Evolutionary conservation across 2,888 invertebrate species (phyloP).

Genomic region (Cephus pygmeus): DNA sequence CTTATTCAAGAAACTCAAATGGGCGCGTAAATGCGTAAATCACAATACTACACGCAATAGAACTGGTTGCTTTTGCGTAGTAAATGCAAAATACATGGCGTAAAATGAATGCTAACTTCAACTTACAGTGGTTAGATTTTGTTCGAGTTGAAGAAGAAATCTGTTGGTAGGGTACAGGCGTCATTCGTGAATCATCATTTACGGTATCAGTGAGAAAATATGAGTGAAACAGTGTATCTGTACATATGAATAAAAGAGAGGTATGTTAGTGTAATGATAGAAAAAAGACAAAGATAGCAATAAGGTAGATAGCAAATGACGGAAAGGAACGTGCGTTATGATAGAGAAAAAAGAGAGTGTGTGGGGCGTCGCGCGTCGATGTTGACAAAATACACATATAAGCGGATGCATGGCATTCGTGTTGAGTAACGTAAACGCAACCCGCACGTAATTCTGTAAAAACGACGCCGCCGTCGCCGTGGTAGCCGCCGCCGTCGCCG

Average conservation of each 20-base stretch:
- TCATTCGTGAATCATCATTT: neutral
- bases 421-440: slow-evolving; percentile 16
- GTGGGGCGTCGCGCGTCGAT: neutral
- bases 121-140: neutral
- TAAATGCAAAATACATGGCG: neutral
- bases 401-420: neutral
- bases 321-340: neutral
- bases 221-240: neutral
- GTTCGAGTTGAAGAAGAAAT: neutral
- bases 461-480: slow-evolving; percentile 2
- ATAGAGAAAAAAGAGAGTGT: neutral
- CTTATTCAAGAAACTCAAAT: neutral
- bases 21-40: neutral
- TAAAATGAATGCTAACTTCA: neutral
- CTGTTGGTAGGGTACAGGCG: neutral
- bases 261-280: neutral
- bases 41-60: neutral
- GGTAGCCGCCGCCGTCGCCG: neutral
- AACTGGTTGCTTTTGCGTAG: neutral
- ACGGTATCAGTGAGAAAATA: neutral
- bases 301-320: neutral
- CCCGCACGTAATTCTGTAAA: slow-evolving; percentile 14
- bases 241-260: neutral
- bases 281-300: neutral
- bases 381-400: neutral